Evolutionary conservation across 1,140 invertebrate species (phyloP).

Genomic region (Drosophila murphyi): DNA sequence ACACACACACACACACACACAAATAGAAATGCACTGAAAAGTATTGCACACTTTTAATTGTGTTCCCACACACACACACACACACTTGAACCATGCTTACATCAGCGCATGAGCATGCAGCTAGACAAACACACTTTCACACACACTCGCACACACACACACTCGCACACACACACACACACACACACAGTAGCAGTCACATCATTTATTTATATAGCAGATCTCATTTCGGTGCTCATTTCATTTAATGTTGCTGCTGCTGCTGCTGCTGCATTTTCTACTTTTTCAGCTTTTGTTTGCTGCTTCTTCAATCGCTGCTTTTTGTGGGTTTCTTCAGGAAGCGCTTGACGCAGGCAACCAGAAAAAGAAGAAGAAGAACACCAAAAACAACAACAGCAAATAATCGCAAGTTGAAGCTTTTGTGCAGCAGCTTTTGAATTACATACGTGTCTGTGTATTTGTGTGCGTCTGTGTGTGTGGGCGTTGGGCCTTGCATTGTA

Average conservation of each 20-base stretch:
- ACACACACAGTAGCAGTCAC: slow-evolving; percentile 15
- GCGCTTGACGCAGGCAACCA: slow-evolving; percentile 61
- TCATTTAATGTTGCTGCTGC: slow-evolving; percentile 31
- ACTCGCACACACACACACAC: slow-evolving; percentile 2
- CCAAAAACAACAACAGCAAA: slow-evolving; percentile 9
- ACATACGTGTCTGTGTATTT: not conserved
- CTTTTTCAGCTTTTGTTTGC: not conserved
- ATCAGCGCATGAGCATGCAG: slow-evolving; percentile 78
- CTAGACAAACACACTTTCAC: slow-evolving; percentile 28
- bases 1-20: slow-evolving; percentile 26
- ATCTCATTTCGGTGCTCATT: slow-evolving; percentile 72
- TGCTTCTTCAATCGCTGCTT: not conserved
- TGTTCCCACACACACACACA: slow-evolving; percentile 29
- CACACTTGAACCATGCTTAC: slow-evolving; percentile 44
- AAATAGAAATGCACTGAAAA: slow-evolving; percentile 63
- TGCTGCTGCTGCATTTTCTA: slow-evolving; percentile 4
- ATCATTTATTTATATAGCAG: slow-evolving; percentile 74
- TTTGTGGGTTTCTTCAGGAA: slow-evolving; percentile 57
- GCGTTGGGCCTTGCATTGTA: slow-evolving; percentile 57
- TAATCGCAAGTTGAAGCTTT: slow-evolving; percentile 25
- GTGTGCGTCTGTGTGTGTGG: slow-evolving; percentile 24
- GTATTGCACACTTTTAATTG: slow-evolving; percentile 59
- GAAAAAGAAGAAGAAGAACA: slow-evolving; percentile 33
- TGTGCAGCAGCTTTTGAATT: slow-evolving; percentile 28
- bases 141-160: slow-evolving; percentile 15